A percentile compares a stretch with the other conserved stretches of the same genome.
phyloP scores from a whole-genome alignment of 2,797 vertebrate genomes.

The Rousettus madagascariensis region DNA sequence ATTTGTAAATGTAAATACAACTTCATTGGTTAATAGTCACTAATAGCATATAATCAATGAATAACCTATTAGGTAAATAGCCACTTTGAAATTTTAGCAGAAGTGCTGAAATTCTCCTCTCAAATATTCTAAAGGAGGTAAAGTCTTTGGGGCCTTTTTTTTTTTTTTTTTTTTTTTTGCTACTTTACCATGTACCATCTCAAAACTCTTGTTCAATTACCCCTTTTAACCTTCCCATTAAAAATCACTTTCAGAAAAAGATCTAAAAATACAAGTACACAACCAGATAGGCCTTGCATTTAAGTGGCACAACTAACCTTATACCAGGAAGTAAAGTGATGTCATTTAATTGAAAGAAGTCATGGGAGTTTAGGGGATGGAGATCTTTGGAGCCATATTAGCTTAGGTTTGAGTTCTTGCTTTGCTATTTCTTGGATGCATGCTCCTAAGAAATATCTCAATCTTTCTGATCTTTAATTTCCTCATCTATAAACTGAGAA shows the following conservation, averaged over 20 bases:
- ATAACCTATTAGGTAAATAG: slow-evolving; percentile 13
- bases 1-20: slow-evolving; percentile 63
- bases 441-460: neutral
- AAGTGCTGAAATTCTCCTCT: neutral
- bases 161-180: neutral
- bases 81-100: slow-evolving; percentile 37
- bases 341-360: neutral
- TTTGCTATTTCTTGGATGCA: neutral
- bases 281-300: neutral
- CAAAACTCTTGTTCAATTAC: neutral
- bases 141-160: neutral
- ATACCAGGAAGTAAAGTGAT: neutral
- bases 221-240: neutral
- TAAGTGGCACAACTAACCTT: neutral
- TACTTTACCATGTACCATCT: neutral
- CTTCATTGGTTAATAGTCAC: slow-evolving; percentile 62
- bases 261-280: neutral
- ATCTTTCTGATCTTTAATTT: neutral
- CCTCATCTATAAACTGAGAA: neutral
- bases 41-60: slow-evolving; percentile 56
- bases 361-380: neutral
- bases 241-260: neutral
- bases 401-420: neutral
- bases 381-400: neutral
- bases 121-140: neutral